Conservation (phyloP, 2,888 invertebrate species). For the Mechanitis mazaeus region DNA sequence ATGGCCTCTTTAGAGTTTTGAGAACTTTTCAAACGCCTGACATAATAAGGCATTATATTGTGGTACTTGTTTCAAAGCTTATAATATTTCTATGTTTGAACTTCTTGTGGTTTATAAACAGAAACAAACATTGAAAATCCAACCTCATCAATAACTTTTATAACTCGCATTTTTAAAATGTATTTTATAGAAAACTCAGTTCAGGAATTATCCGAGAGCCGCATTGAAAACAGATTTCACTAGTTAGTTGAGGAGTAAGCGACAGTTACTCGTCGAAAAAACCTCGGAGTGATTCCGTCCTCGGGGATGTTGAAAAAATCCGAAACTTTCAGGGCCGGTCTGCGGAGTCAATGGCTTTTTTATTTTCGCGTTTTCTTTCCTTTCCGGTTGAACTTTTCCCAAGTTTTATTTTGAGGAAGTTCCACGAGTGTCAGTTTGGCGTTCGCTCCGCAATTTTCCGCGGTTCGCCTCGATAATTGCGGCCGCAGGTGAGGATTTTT, state of each 20-base stretch:
- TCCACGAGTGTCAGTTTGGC: slow-evolving; percentile 73
- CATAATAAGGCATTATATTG: not conserved
- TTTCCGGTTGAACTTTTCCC: slow-evolving; percentile 71
- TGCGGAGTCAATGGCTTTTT: slow-evolving; percentile 74
- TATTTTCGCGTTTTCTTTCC: slow-evolving; percentile 71
- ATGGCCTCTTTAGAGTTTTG: not conserved
- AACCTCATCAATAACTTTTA: slow-evolving; percentile 5
- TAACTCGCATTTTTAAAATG: slow-evolving; percentile 12
- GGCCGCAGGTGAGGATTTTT: slow-evolving; percentile 66
- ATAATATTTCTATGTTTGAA: not conserved
- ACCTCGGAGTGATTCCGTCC: slow-evolving; percentile 54
- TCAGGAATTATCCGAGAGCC: slow-evolving; percentile 16
- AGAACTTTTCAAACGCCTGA: not conserved
- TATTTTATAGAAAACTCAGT: slow-evolving; percentile 19
- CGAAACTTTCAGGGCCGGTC: slow-evolving; percentile 64
- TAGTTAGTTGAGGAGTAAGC: slow-evolving; percentile 61
- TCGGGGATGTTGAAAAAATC: slow-evolving; percentile 64
- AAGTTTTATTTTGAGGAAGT: slow-evolving; percentile 73
- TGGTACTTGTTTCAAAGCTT: not conserved
- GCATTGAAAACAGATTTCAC: slow-evolving; percentile 34
- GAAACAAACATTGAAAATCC: slow-evolving; percentile 5
- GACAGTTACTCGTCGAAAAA: slow-evolving; percentile 57
- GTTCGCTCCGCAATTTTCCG: slow-evolving; percentile 70
- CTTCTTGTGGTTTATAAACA: not conserved
- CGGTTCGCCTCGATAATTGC: slow-evolving; percentile 72